Evolutionary conservation across 1,140 invertebrate genomes (phyloP).

Genomic region (Atta texana): DNA sequence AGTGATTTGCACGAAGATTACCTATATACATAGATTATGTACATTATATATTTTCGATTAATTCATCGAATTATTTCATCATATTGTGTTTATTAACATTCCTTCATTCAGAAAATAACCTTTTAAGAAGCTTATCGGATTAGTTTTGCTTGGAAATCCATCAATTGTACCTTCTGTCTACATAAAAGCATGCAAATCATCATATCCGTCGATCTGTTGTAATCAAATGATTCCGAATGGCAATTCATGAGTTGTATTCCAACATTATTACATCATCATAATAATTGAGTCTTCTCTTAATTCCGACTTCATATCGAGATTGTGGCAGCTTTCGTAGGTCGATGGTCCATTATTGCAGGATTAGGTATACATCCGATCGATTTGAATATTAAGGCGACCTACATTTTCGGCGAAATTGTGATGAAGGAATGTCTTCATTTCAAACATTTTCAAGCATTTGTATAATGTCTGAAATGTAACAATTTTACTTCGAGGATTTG

Average conservation of each 20-base stretch:
- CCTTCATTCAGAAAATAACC: not conserved
- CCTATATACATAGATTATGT: not conserved
- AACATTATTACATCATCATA: constrained; percentile 17
- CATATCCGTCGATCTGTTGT: not conserved
- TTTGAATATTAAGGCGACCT: constrained; percentile 45
- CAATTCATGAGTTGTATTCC: constrained; percentile 8
- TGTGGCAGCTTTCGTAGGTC: constrained; percentile 38
- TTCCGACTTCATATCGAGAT: constrained; percentile 28
- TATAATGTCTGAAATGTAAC: not conserved
- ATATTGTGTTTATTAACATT: not conserved
- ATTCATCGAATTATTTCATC: not conserved
- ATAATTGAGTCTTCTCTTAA: constrained; percentile 51
- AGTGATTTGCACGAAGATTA: constrained; percentile 22
- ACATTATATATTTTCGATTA: not conserved
- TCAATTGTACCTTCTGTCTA: not conserved
- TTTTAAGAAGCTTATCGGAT: not conserved
- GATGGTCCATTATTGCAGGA: constrained; percentile 41
- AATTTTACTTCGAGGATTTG: not conserved
- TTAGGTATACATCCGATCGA: constrained; percentile 37
- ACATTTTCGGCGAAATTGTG: constrained; percentile 20
- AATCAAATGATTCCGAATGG: constrained; percentile 14
- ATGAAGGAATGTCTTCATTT: constrained; percentile 9
- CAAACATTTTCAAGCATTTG: not conserved
- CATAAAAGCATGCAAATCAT: constrained; percentile 15
- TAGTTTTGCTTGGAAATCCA: not conserved